Evolutionary conservation across 2,113 vertebrate species (phyloP).

Genomic region (Crypturellus undulatus): DNA sequence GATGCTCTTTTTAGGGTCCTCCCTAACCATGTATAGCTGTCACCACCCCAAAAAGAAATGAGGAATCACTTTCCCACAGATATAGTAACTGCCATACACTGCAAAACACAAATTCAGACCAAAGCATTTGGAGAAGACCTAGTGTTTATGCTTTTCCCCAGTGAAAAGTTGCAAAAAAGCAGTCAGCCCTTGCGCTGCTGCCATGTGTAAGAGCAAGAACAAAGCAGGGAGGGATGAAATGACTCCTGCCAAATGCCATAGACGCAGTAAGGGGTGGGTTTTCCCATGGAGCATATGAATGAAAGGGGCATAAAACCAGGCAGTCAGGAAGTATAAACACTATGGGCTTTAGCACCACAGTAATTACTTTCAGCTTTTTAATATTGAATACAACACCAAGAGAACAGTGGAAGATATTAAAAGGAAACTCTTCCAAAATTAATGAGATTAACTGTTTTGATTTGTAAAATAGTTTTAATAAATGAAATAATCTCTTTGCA

Average conservation of each 20-base stretch:
- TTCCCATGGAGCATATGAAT: background rate
- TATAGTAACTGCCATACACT: background rate
- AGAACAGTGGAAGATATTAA: background rate
- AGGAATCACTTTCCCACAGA: background rate
- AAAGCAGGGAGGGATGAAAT: background rate
- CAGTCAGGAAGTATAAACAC: background rate
- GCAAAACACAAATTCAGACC: background rate
- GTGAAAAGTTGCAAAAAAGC: background rate
- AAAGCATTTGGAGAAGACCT: background rate
- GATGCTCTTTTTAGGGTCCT: background rate
- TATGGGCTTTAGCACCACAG: background rate
- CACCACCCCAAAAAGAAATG: background rate
- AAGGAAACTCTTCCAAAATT: background rate
- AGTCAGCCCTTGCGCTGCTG: background rate
- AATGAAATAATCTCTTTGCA: background rate
- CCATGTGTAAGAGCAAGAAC: accelerated
- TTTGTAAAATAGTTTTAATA: background rate
- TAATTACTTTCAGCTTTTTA: background rate
- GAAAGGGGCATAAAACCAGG: background rate
- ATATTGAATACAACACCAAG: background rate
- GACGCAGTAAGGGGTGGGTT: background rate
- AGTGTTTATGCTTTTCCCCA: background rate
- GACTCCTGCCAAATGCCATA: accelerated
- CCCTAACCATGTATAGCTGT: background rate
- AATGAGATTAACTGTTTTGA: background rate